phyloP scores from a whole-genome alignment of 2,888 invertebrate genomes.

The Ptilodon capucinus region DNA sequence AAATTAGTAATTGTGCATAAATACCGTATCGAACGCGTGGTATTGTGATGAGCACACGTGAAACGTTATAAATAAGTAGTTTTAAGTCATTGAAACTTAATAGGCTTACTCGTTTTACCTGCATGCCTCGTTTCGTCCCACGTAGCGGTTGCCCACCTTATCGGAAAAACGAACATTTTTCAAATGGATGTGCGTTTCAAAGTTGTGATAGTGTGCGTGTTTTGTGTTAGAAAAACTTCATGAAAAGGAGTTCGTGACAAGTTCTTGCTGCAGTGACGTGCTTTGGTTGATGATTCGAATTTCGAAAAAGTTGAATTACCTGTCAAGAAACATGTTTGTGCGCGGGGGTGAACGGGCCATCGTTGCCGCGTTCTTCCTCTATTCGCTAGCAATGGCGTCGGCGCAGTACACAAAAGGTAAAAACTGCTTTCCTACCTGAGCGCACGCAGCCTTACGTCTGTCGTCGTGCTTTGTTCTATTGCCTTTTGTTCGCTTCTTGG shows the following conservation, averaged over 20 bases:
- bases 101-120: constrained; percentile 79
- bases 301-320: constrained; percentile 49
- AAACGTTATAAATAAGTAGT: constrained; percentile 62
- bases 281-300: constrained; percentile 57
- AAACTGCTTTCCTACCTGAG: constrained; percentile 69
- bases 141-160: constrained; percentile 76
- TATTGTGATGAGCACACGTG: constrained; percentile 60
- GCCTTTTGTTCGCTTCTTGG: constrained; percentile 61
- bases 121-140: constrained; percentile 77
- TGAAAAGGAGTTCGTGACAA: constrained; percentile 71
- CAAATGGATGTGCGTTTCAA: constrained; percentile 80
- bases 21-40: constrained; percentile 51
- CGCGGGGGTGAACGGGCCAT: constrained; percentile 67
- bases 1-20: constrained; percentile 62
- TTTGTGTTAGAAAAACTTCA: constrained; percentile 70
- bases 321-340: constrained; percentile 61
- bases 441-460: constrained; percentile 49
- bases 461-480: constrained; percentile 63
- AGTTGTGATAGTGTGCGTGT: constrained; percentile 78
- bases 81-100: constrained; percentile 76
- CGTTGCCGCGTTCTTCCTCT: constrained; percentile 64
- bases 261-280: constrained; percentile 73
- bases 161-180: constrained; percentile 81
- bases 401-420: constrained; percentile 77
- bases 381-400: constrained; percentile 67